Evolutionary conservation across 2,888 invertebrate species (phyloP).

Genomic region (Agriopis leucophaearia): DNA sequence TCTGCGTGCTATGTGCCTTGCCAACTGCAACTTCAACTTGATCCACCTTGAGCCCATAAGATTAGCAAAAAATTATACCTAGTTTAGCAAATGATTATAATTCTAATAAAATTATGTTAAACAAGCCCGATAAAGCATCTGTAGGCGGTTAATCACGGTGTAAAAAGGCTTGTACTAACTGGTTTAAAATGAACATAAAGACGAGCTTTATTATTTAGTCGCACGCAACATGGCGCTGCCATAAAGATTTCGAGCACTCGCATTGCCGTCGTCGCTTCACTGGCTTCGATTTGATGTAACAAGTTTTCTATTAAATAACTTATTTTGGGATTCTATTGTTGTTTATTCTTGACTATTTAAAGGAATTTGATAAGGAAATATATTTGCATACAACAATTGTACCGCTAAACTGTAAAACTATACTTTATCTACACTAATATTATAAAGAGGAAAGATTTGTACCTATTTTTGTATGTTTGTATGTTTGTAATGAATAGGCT

Average conservation of each 20-base stretch:
- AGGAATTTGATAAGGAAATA: no score
- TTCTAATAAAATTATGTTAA: slow-evolving; percentile 45
- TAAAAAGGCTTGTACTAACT: slow-evolving; percentile 44
- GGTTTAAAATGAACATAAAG: slow-evolving; percentile 41
- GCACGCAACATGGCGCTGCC: slow-evolving; percentile 40
- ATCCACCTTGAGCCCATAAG: no score
- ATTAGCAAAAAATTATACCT: no score
- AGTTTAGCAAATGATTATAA: slow-evolving; percentile 32
- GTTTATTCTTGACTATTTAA: neutral
- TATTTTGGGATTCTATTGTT: neutral
- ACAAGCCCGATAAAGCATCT: slow-evolving; percentile 43
- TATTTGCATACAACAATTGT: no score
- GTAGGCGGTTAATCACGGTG: slow-evolving; percentile 45
- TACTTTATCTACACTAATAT: no score
- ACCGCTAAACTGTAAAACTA: no score
- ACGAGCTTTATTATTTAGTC: slow-evolving; percentile 40
- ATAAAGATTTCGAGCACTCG: slow-evolving; percentile 7
- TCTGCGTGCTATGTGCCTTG: no score
- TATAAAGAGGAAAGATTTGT: no score
- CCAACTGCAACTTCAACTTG: no score
- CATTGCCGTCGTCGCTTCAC: slow-evolving; percentile 17
- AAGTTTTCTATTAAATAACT: slow-evolving; percentile 1
- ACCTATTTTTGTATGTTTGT: no score
- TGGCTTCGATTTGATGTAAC: slow-evolving; percentile 21
- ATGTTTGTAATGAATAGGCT: no score